These are phyloP conservation scores for Actenoides lindsayi DNA, from an alignment of 2,113 vertebrate species.

Conservation along the genomic window DNA sequence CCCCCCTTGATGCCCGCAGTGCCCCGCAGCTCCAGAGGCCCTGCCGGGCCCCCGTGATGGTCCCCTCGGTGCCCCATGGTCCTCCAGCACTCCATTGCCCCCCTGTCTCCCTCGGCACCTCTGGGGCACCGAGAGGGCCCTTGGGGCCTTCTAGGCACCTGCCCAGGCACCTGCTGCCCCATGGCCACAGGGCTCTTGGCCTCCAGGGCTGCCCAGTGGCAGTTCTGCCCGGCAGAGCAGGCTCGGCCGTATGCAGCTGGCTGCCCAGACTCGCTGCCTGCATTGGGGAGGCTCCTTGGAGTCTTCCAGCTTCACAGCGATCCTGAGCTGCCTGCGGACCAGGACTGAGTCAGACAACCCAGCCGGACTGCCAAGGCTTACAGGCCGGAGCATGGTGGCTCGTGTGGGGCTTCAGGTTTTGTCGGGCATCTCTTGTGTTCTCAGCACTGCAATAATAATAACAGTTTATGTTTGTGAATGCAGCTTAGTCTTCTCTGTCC, in stretches of 20 bases:
- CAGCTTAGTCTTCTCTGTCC: neutral
- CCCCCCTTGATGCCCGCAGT: neutral
- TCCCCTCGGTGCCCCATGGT: neutral
- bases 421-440: accelerated
- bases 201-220: accelerated
- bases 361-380: neutral
- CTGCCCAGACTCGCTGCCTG: accelerated
- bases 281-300: accelerated
- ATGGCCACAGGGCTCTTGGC: neutral
- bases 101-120: no score
- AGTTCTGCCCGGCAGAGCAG: accelerated
- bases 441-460: accelerated
- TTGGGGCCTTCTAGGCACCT: accelerated
- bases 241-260: neutral
- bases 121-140: neutral
- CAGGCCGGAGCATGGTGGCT: accelerated
- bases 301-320: neutral
- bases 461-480: neutral
- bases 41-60: neutral
- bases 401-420: accelerated
- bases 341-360: accelerated
- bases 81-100: neutral
- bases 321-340: neutral
- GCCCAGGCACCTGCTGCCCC: neutral
- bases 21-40: neutral